phyloP scores from a whole-genome alignment of 2,797 vertebrate genomes.

The Rhinophrynus dorsalis region DNA sequence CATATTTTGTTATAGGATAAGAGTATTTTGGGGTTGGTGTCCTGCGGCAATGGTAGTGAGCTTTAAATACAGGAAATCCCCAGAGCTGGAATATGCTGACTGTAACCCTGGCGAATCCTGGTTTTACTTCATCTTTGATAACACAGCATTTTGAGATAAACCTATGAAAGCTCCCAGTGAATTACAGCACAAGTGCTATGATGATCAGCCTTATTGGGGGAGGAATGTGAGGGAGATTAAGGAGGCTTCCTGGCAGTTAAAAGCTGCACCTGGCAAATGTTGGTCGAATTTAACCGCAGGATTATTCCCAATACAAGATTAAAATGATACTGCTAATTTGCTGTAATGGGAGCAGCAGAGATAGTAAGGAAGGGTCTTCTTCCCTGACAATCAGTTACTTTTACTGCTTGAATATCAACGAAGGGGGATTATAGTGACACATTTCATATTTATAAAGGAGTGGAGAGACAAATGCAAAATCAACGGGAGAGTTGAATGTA shows the following conservation, averaged over 20 bases:
- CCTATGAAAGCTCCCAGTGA: not conserved
- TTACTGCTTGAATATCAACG: too few species aligned
- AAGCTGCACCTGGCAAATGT: constrained; percentile 34
- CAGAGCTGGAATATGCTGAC: not conserved
- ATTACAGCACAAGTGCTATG: constrained; percentile 16
- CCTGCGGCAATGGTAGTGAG: not conserved
- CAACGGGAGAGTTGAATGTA: too few species aligned
- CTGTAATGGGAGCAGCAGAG: not conserved
- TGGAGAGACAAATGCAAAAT: too few species aligned
- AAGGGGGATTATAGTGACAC: too few species aligned
- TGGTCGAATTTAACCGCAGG: not conserved
- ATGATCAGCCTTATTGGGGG: constrained; percentile 13
- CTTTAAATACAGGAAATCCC: not conserved
- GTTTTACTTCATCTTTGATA: constrained; percentile 5
- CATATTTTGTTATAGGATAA: too few species aligned
- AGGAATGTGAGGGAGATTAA: constrained; percentile 20
- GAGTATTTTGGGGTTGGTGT: too few species aligned
- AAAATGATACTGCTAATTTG: constrained; percentile 32
- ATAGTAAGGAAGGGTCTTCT: not conserved
- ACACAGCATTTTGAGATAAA: constrained; percentile 13
- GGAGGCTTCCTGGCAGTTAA: constrained; percentile 7
- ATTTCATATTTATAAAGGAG: too few species aligned
- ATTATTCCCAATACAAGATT: constrained; percentile 31
- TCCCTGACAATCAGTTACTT: not conserved
- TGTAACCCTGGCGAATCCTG: not conserved